Conservation (phyloP, 35 echinoderm and acorn worm species). For the Lytechinus pictus region DNA sequence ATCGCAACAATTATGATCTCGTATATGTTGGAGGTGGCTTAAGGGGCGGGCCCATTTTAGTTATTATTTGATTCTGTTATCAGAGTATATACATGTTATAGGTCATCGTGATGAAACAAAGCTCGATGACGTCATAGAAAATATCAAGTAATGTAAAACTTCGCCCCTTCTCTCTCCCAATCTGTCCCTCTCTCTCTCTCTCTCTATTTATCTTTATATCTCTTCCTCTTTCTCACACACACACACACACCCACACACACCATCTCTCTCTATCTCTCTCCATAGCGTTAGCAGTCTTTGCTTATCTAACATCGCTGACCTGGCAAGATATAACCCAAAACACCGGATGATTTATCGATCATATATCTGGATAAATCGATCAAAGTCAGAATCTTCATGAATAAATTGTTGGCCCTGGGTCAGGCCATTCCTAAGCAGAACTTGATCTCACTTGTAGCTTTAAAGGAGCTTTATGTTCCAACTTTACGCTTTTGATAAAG, state of each 20-base stretch:
- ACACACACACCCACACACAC: no score
- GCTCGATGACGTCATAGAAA: background rate
- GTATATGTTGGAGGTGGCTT: background rate
- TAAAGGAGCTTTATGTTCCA: background rate
- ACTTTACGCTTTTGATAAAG: no score
- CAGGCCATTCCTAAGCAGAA: background rate
- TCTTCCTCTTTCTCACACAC: no score
- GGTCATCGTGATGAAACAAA: slow-evolving; percentile 9
- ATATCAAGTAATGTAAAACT: background rate
- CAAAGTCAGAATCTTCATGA: slow-evolving; percentile 12
- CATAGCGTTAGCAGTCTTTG: background rate
- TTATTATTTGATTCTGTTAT: background rate
- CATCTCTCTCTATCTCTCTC: background rate
- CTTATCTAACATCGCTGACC: background rate
- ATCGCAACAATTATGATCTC: background rate
- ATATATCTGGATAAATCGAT: slow-evolving; percentile 20
- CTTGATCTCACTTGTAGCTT: background rate
- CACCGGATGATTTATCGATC: slow-evolving; percentile 17
- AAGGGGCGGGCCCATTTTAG: background rate
- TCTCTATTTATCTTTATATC: no score
- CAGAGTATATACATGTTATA: background rate
- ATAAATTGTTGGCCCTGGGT: background rate
- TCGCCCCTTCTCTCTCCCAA: background rate
- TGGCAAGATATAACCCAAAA: background rate
- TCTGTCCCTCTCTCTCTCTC: background rate